A percentile compares a stretch with the other conserved stretches of the same genome.
Conservation (phyloP, 2,797 vertebrate genomes). For the Sciaenops ocellatus region DNA sequence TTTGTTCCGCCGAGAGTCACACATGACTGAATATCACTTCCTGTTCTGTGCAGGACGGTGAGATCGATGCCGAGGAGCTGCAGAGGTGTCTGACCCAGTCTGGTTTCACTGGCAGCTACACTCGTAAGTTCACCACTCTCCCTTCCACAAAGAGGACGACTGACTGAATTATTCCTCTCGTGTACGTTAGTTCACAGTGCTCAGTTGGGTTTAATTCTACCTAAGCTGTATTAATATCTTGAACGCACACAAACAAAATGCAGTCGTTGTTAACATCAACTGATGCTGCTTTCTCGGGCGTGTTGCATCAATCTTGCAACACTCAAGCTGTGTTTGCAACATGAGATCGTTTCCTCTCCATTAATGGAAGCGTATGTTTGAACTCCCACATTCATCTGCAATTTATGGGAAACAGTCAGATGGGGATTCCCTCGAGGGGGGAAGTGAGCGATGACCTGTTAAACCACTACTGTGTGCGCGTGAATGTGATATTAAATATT, state of each 20-base stretch:
- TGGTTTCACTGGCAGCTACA: conserved; percentile 89
- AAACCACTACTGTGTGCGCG: neutral
- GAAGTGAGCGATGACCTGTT: neutral
- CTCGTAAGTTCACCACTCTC: conserved; percentile 82
- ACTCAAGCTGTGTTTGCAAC: no score
- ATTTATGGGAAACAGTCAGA: neutral
- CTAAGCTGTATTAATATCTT: no score
- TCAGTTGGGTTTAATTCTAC: no score
- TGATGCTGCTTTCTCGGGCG: no score
- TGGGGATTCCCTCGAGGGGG: neutral
- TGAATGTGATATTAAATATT: neutral
- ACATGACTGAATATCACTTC: neutral
- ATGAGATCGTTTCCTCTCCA: neutral
- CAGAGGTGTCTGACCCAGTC: conserved; percentile 91
- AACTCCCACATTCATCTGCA: neutral
- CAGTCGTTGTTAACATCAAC: no score
- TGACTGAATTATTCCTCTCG: neutral
- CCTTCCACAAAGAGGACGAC: neutral
- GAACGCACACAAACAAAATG: no score
- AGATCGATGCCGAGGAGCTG: conserved; percentile 91
- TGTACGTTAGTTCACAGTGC: no score
- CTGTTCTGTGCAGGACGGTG: conserved; percentile 84
- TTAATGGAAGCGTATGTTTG: neutral
- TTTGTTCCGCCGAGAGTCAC: neutral
- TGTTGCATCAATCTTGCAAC: no score